Base-by-base conservation (phyloP, 2,113 vertebrate genomes). In the Ardeotis arabs region DNA sequence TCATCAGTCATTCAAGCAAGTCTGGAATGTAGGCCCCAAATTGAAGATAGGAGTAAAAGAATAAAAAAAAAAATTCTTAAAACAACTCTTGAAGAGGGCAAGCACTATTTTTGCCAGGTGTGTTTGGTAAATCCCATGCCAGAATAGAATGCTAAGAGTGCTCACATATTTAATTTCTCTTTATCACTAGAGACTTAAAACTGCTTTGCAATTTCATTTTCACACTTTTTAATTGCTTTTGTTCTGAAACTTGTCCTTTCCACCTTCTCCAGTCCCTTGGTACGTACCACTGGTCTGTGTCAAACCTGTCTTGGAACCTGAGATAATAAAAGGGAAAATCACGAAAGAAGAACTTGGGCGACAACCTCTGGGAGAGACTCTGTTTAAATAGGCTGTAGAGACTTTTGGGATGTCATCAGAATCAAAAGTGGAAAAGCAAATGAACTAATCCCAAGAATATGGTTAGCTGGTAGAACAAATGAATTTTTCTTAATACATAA, bases 151-250 rank as follows among this genome's bases (percentile, higher is more conserved):
- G 23, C 3, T 59, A 66, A 50, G 47, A 79, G 29, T 62, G 53
- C 22, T 70, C 49, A 59, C 41, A 24, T 84, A 87, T 79, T 91
- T 96, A 92, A 94, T 96, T 94, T 95, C 12, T 89, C 66, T 79
- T 96, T 53, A 53, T 73, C 77, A 62, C 86, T 62, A 73, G 92
- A 50, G 89, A 82, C 45, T 91, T 96, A 80, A 89, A 63, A 84
- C 84, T 84, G 35, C 35, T 95, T 91, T 95, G 84, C 92, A 94
- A 86, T 92, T 90, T 76, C 6, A 50, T 93, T 94, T 97, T 95
- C 96, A 92, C 95, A 95, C 77, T 87, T 96, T 89, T 95, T 94
- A 96, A 96, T 97, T 97, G 92, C 84, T 87, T 96, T 95, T 92
- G 69, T 95, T 82, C 62, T 76, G 70, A 82, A 93, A 84, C 62